Conservation (phyloP, 1,140 invertebrate genomes). For the Bombus turneri region DNA sequence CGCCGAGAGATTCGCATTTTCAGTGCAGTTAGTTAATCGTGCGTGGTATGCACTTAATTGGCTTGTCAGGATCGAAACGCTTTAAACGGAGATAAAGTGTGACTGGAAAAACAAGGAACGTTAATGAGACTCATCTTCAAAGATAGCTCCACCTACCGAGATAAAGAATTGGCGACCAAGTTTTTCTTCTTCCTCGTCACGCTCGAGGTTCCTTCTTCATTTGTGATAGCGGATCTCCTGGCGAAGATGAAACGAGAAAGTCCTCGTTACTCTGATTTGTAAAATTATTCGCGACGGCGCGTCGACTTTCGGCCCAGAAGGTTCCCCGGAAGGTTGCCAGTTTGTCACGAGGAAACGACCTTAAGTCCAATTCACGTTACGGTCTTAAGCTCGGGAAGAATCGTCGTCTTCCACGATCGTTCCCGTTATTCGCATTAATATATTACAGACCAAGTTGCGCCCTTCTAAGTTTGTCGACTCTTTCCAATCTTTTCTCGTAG, state of each 20-base stretch:
- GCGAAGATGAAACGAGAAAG: conserved; percentile 12
- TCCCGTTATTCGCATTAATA: background rate
- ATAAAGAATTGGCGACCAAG: conserved; percentile 20
- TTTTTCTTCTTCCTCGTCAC: conserved; percentile 26
- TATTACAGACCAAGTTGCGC: background rate
- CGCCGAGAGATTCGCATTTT: background rate
- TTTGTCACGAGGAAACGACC: conserved; percentile 10
- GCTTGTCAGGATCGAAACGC: conserved; percentile 22
- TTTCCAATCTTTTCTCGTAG: background rate
- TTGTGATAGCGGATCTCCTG: conserved; percentile 36
- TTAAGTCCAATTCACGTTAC: background rate
- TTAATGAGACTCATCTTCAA: conserved; percentile 59
- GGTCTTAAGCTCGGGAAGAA: background rate
- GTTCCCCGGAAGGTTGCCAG: background rate
- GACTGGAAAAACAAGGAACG: conserved; percentile 25
- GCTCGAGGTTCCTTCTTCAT: conserved; percentile 35
- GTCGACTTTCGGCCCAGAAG: background rate
- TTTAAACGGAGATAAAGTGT: conserved; percentile 35
- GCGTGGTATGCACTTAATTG: background rate
- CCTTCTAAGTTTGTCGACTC: background rate
- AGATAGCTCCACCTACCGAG: conserved; percentile 37
- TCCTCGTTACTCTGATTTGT: conserved; percentile 31
- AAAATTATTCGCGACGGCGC: conserved; percentile 16
- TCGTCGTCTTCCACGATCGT: background rate
- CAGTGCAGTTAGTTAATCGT: background rate